phyloP scores from a whole-genome alignment of 2,113 vertebrate species.

The Otolemur garnettii region DNA sequence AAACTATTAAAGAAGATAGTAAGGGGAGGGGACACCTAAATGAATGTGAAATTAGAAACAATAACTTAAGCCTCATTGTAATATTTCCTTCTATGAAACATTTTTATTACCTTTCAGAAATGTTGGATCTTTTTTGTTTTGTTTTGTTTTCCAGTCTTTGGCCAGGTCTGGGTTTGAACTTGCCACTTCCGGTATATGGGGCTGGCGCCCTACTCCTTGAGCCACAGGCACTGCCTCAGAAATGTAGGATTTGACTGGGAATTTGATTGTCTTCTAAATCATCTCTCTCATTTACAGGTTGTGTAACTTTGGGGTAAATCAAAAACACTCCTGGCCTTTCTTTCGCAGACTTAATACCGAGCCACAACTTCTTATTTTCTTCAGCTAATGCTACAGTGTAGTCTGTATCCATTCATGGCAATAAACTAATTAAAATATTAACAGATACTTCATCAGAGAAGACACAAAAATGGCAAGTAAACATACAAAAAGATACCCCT shows the following conservation, averaged over 20 bases:
- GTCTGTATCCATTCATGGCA: neutral
- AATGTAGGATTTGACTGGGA: conserved; percentile 12
- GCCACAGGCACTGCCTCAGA: neutral
- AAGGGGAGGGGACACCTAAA: neutral
- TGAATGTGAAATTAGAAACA: neutral
- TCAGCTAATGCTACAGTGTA: neutral
- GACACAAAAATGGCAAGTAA: neutral
- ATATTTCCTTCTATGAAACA: conserved; percentile 41
- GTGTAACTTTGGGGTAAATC: conserved; percentile 6
- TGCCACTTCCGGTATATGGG: no score
- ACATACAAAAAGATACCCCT: neutral
- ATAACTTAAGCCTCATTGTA: neutral
- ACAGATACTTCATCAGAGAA: neutral
- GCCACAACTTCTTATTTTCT: neutral
- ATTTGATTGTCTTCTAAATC: neutral
- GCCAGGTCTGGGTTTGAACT: no score
- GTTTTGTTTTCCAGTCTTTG: no score
- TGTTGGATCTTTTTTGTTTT: neutral
- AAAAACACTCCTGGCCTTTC: conserved; percentile 3
- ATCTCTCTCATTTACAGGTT: neutral
- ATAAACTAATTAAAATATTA: neutral
- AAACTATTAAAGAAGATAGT: neutral
- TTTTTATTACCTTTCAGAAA: conserved; percentile 17
- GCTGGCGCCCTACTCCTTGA: no score
- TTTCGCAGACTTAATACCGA: neutral